phyloP scores from a whole-genome alignment of 2,797 vertebrate genomes.

The Chrosomus eos region DNA sequence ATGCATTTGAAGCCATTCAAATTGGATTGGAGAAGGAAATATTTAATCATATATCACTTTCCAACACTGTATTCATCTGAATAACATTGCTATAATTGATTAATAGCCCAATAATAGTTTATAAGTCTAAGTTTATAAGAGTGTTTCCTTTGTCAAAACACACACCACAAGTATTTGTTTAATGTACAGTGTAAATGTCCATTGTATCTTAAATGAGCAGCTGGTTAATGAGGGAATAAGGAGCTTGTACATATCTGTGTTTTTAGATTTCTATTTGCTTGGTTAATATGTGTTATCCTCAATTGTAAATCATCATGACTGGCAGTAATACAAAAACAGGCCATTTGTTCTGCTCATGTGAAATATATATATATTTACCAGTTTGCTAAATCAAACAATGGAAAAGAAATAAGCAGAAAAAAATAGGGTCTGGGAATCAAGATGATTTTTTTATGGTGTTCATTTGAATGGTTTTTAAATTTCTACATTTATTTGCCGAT shows the following conservation, averaged over 20 bases:
- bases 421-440: neutral
- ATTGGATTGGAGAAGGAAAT: neutral
- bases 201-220: neutral
- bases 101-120: neutral
- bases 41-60: neutral
- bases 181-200: neutral
- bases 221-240: neutral
- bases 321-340: conserved; percentile 3
- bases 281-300: conserved; percentile 1
- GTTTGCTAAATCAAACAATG: conserved; percentile 29
- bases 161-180: neutral
- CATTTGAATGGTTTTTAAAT: neutral
- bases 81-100: conserved; percentile 13
- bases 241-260: neutral
- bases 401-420: conserved; percentile 39
- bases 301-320: conserved; percentile 30
- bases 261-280: neutral
- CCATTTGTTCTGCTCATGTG: conserved; percentile 23
- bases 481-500: neutral
- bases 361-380: conserved; percentile 8
- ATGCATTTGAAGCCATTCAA: conserved; percentile 17
- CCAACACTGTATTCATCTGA: neutral
- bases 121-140: neutral
- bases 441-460: neutral
- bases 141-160: neutral